Conservation (phyloP, 1,140 invertebrate genomes). For the Drosophila parvula region DNA sequence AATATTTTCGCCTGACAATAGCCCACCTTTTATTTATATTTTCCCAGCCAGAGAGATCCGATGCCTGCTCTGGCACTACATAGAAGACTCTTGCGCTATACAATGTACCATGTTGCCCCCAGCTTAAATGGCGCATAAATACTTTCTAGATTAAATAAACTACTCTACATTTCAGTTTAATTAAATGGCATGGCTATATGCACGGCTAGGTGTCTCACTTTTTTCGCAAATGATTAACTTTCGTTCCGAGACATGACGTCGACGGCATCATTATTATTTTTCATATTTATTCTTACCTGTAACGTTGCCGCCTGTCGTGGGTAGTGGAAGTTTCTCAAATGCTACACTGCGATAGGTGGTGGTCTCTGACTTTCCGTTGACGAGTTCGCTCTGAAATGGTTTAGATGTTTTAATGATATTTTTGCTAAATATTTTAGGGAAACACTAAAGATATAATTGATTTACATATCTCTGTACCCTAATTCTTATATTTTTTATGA, state of each 20-base stretch:
- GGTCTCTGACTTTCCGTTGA: conserved; percentile 79
- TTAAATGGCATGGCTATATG: conserved; percentile 33
- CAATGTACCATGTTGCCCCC: conserved; percentile 11
- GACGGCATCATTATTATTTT: conserved; percentile 7
- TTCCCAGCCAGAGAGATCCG: neutral
- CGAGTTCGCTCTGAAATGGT: conserved; percentile 64
- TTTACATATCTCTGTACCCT: no score
- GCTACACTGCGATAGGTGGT: conserved; percentile 87
- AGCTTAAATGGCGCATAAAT: conserved; percentile 70
- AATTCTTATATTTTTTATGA: neutral
- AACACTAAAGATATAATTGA: no score
- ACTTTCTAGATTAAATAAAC: conserved; percentile 65
- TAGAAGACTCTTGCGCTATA: conserved; percentile 30
- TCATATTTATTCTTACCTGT: conserved; percentile 86
- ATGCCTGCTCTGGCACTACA: conserved; percentile 43
- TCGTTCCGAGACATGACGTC: conserved; percentile 5
- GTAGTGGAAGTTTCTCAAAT: conserved; percentile 90
- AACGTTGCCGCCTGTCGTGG: conserved; percentile 89
- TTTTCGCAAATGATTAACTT: conserved; percentile 32
- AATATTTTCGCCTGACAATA: conserved; percentile 41
- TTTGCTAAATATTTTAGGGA: neutral
- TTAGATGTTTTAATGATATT: neutral
- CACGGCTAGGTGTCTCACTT: conserved; percentile 6
- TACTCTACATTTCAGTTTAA: conserved; percentile 43
- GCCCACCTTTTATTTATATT: conserved; percentile 30